These are phyloP conservation scores for Ceyx cyanopectus DNA, from an alignment of 2,113 vertebrate species.

Conservation along the genomic window DNA sequence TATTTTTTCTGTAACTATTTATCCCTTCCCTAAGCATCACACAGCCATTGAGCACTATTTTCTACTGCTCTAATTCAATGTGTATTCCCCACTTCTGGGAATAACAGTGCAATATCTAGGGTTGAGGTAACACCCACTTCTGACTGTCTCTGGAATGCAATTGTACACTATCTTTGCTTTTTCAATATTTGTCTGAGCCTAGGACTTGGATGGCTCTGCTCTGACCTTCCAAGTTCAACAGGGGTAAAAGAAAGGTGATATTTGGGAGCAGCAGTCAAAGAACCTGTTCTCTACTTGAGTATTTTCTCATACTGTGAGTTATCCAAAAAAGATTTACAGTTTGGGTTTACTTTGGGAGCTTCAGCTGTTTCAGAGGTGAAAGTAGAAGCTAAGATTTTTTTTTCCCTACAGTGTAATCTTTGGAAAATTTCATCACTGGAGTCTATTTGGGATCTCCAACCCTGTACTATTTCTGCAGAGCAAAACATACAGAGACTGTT, in stretches of 20 bases:
- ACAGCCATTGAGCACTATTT: background rate
- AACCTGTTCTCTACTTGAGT: conserved; percentile 3
- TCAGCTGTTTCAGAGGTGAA: conserved; percentile 43
- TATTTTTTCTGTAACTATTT: background rate
- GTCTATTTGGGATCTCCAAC: conserved; percentile 10
- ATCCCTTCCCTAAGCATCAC: background rate
- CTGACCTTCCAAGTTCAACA: background rate
- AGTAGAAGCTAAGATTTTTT: conserved; percentile 14
- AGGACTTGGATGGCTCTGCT: background rate
- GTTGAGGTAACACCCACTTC: background rate
- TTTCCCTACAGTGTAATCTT: conserved; percentile 19
- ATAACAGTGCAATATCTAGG: background rate
- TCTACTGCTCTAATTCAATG: background rate
- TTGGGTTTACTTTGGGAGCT: conserved; percentile 47
- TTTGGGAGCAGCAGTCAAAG: background rate
- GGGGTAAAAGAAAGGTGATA: conserved; percentile 12
- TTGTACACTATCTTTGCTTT: background rate
- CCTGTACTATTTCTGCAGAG: background rate
- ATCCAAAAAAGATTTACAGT: conserved; percentile 44
- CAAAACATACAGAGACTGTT: conserved; percentile 14
- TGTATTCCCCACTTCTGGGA: background rate
- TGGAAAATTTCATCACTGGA: conserved; percentile 42
- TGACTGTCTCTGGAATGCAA: background rate
- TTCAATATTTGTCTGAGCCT: background rate
- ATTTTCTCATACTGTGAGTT: conserved; percentile 4